Percentiles rank a stretch among this genome's conserved stretches.
Conservation (phyloP, 2,113 vertebrate genomes). For the Halichoeres trimaculatus region DNA sequence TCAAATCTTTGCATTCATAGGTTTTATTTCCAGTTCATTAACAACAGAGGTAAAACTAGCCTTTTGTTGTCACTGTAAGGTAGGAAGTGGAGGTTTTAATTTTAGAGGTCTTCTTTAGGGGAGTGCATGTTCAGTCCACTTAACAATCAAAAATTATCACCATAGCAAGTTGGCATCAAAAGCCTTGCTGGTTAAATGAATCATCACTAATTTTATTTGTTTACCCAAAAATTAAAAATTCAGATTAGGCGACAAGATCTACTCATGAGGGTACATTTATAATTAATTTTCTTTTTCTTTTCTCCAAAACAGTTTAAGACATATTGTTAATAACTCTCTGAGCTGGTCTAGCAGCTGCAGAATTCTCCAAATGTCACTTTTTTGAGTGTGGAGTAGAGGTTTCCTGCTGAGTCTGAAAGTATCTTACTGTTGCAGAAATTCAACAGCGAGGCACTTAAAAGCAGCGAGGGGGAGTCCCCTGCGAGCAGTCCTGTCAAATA, state of each 20-base stretch:
- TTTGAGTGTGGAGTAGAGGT: not conserved
- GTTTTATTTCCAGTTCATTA: too few relatives aligned
- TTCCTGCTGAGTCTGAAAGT: not conserved
- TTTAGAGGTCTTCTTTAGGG: too few relatives aligned
- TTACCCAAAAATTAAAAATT: not conserved
- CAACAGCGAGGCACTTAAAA: conserved; percentile 17
- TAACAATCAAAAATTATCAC: not conserved
- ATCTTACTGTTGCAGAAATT: conserved; percentile 14
- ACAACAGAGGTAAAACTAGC: too few relatives aligned
- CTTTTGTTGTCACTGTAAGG: too few relatives aligned
- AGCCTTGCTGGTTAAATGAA: too few relatives aligned
- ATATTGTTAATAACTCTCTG: not conserved
- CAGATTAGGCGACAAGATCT: not conserved
- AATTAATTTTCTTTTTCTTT: not conserved
- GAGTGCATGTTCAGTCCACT: too few relatives aligned
- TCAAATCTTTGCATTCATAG: too few relatives aligned
- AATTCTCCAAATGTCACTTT: not conserved
- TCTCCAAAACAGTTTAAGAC: not conserved
- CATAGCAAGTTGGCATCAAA: too few relatives aligned
- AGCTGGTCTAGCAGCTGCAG: not conserved
- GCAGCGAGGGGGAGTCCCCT: not conserved
- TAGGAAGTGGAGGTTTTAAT: too few relatives aligned
- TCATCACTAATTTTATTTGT: too few relatives aligned
- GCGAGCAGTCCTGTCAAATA: conserved; percentile 22
- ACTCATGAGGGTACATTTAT: not conserved